Evolutionary conservation across 2,888 invertebrate species (phyloP).

Genomic region (Macrophya annulata): DNA sequence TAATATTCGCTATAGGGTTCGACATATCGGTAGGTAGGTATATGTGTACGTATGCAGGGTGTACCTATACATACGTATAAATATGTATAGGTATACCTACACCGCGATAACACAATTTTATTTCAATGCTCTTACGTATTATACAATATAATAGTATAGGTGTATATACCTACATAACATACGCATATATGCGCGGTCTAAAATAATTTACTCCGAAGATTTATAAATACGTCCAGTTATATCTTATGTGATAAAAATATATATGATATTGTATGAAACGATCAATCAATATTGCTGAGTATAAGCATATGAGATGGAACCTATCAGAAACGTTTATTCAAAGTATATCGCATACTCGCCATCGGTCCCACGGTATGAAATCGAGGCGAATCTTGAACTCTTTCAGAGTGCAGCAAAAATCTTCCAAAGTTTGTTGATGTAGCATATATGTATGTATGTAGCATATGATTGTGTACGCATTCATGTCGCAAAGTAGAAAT

Average conservation of each 20-base stretch:
- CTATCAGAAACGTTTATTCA: not conserved
- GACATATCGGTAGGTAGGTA: not conserved
- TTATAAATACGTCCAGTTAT: not conserved
- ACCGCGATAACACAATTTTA: conserved; percentile 14
- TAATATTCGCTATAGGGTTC: conserved; percentile 21
- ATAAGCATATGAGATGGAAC: not conserved
- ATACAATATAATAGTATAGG: not conserved
- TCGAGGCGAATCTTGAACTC: not conserved
- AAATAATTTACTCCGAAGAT: not conserved
- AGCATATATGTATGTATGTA: not conserved
- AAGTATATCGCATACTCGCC: not conserved
- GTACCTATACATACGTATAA: not conserved
- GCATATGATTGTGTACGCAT: too few species aligned
- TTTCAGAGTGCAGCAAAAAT: not conserved
- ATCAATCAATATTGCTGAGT: not conserved
- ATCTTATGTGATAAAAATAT: not conserved
- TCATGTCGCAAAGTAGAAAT: not conserved
- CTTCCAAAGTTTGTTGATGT: not conserved
- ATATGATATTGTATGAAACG: not conserved
- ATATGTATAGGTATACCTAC: not conserved
- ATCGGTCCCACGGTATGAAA: not conserved
- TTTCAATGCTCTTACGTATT: not conserved
- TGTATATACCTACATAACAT: not conserved
- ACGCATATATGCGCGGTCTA: not conserved
- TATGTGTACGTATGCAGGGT: not conserved